Evolutionary conservation across 2,888 invertebrate genomes (phyloP), one percentile per base, ranked within the genome.

Genomic region (Nephrotoma appendiculata): DNA sequence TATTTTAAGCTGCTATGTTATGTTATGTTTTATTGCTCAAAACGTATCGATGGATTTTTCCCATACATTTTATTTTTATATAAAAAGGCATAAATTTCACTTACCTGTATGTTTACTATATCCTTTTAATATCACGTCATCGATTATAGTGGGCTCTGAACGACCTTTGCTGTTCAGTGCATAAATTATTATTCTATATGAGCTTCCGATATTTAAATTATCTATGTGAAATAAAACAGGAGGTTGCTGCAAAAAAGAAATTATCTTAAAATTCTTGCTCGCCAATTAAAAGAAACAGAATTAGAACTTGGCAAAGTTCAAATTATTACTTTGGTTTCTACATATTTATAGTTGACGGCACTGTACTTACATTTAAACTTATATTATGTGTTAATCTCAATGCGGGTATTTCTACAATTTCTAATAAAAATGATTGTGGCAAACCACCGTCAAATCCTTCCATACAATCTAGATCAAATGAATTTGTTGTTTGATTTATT

Each of bases 401-500:
- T 44, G 94, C 93, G 2, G 95, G 95, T 88, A 96, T 91, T 90
- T 96, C 96, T 86, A 96, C 93, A 86, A 96, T 92, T 90, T 96
- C 96, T 94, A 96, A 94, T 88, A 96, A 93, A 92, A 97, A 97
- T 89, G 95, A 95, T 92, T 97, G 97, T 4, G 97, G 97, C 85
- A 97, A 93, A 9, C 97, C 97, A 85, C 97, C 97, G 89, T 97
- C 96, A 91, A 97, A 97, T 89, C 96, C 96, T 91, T 97, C 97
- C 87, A 95, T 93, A 91, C 98, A 98, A 88, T 97, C 96, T 86
- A 98, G 96, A 91, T 95, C 95, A 87, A 98, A 90, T 0, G 96
- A 95, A 90, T 97, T 96, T 88, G 94, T 93, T 87, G 97, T 97
- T 91, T 97, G 96, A 92, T 98, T 98, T 87, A 95, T 95, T 45